Conservation (phyloP, 2,888 invertebrate genomes). For the Nephrocerus scutellatus region DNA sequence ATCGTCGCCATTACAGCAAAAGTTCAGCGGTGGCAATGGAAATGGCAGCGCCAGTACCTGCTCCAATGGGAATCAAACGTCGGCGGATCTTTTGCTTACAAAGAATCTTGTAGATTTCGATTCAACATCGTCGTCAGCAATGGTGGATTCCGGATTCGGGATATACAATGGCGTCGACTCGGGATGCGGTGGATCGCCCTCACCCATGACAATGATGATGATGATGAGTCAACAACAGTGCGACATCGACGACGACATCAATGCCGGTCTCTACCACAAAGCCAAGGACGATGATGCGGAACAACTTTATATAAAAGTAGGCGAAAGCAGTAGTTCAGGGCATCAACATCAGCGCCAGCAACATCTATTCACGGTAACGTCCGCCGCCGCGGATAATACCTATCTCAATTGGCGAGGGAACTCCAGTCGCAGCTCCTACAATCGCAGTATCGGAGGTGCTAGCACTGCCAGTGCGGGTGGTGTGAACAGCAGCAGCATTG, state of each 20-base stretch:
- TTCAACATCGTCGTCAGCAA: slow-evolving; percentile 36
- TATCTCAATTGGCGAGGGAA: slow-evolving; percentile 28
- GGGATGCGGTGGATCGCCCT: slow-evolving; percentile 43
- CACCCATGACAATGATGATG: slow-evolving; percentile 43
- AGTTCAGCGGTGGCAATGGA: too few relatives aligned
- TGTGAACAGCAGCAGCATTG: slow-evolving; percentile 27
- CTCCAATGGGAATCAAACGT: too few relatives aligned
- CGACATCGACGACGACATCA: slow-evolving; percentile 29
- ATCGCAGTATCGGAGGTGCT: slow-evolving; percentile 21
- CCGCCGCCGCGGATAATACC: slow-evolving; percentile 22
- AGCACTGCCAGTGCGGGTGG: too few relatives aligned
- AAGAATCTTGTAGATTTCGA: slow-evolving; percentile 38
- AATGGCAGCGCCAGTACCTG: slow-evolving; percentile 15
- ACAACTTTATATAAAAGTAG: slow-evolving; percentile 46
- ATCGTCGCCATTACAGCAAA: too few relatives aligned
- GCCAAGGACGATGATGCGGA: slow-evolving; percentile 43
- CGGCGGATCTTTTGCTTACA: slow-evolving; percentile 12
- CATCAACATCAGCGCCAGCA: slow-evolving; percentile 29
- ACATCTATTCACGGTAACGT: slow-evolving; percentile 5
- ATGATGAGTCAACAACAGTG: too few relatives aligned
- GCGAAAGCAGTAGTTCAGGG: slow-evolving; percentile 28
- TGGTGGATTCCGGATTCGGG: slow-evolving; percentile 22
- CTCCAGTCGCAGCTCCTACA: slow-evolving; percentile 23
- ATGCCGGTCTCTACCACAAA: slow-evolving; percentile 37
- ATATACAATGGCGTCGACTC: slow-evolving; percentile 43